A percentile compares a stretch with the other conserved stretches of the same genome.
phyloP scores from a whole-genome alignment of 2,888 invertebrate species.

The Scelioninae gen. 2 region DNA sequence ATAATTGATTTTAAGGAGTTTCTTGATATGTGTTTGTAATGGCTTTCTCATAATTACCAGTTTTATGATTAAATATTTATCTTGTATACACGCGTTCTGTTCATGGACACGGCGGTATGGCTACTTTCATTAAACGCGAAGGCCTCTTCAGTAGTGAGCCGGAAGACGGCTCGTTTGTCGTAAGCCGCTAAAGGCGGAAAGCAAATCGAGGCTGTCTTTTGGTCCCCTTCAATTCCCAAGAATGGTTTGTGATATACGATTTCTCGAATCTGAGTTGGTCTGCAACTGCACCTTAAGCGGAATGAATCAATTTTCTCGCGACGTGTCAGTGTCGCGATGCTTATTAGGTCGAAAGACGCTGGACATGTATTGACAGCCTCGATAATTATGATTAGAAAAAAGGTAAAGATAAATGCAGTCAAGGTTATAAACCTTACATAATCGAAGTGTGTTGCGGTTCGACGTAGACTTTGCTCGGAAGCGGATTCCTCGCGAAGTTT shows the following conservation, averaged over 20 bases:
- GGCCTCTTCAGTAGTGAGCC: slow-evolving; percentile 42
- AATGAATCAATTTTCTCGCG: slow-evolving; percentile 39
- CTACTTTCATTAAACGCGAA: slow-evolving; percentile 55
- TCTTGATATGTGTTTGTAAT: not conserved
- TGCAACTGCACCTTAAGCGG: slow-evolving; percentile 38
- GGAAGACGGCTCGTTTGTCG: slow-evolving; percentile 53
- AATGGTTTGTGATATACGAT: slow-evolving; percentile 38
- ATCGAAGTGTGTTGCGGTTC: slow-evolving; percentile 8
- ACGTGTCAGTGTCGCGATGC: slow-evolving; percentile 46
- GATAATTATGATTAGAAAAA: slow-evolving; percentile 43
- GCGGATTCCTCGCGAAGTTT: not conserved
- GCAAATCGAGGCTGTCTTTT: slow-evolving; percentile 47
- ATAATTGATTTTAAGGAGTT: slow-evolving; percentile 41
- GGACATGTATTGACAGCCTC: slow-evolving; percentile 25
- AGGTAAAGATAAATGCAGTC: slow-evolving; percentile 32
- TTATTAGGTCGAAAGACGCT: slow-evolving; percentile 45
- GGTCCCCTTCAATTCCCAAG: slow-evolving; percentile 30
- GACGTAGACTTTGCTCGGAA: slow-evolving; percentile 9
- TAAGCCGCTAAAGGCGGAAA: slow-evolving; percentile 51
- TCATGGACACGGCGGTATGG: slow-evolving; percentile 39
- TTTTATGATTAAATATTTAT: slow-evolving; percentile 51
- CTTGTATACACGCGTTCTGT: slow-evolving; percentile 25
- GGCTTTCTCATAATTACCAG: slow-evolving; percentile 27
- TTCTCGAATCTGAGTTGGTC: slow-evolving; percentile 31
- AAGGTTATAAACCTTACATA: slow-evolving; percentile 41